Base-by-base conservation (phyloP, 2,888 invertebrate species). In the Candidula unifasciata region DNA sequence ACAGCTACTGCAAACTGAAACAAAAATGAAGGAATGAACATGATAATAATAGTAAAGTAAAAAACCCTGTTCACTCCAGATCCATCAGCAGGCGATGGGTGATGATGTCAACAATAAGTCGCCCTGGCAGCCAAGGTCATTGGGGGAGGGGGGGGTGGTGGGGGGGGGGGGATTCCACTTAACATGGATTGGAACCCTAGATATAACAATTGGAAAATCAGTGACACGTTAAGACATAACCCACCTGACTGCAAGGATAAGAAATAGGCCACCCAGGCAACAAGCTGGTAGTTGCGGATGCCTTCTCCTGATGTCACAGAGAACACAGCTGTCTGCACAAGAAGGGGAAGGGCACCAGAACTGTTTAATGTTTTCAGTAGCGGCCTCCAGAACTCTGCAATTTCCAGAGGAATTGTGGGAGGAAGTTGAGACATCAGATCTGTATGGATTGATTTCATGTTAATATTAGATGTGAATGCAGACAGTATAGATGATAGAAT, bases 201-300 rank as follows among this genome's bases (percentile, higher is more conserved):
- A 54, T 54, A 54, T 54, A 54, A 54, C 57, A 54, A 18, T 54
- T 16, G 10, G n/a, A 60, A 18, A 21, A 5, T 18, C n/a, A 24
- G 30, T 0, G 30, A 27, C 18, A 33, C 6, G 74, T 18, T 24
- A 0, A 30, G 74, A 68, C 3, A 3, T 68, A 30, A 37, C 68
- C 33, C 37, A 80, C 82, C 82, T 73, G 37, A 24, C 18, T 60
- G 33, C 64, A 83, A 80, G 60, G 82, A 64, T 8, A 86, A 73
- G 81, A 86, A 66, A 57, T 81, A 78, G 24, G 80, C 64, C 16
- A 87, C 54, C 87, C 87, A 87, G 8, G 85, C 87, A 21, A 80
- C 80, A 37, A 85, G 82, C 27, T 69, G 77, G 52, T 80, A 78
- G 44, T 84, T 84, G 13, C 82, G 74, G 3, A 85, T 68, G n/a